phyloP scores from a whole-genome alignment of 1,140 invertebrate genomes.

The Meteorus sp. region DNA sequence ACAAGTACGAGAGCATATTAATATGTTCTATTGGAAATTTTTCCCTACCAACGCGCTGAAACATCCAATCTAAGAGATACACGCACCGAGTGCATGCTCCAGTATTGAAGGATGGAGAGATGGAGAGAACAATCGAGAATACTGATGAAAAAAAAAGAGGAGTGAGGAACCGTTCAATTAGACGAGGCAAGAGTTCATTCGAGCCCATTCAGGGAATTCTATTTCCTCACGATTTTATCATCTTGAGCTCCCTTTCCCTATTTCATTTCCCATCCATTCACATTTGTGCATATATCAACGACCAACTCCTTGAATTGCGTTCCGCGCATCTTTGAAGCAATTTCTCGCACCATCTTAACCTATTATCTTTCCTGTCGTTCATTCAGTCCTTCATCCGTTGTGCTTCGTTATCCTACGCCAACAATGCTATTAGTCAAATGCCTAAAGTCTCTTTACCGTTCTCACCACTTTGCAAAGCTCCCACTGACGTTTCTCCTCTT shows the following conservation, averaged over 20 bases:
- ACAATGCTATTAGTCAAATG: slow-evolving; percentile 26
- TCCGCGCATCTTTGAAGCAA: slow-evolving; percentile 1
- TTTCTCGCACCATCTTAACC: not conserved
- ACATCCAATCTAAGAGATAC: too few species aligned
- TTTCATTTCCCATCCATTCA: slow-evolving; percentile 6
- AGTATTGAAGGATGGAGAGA: not conserved
- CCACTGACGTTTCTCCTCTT: too few species aligned
- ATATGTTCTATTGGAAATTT: too few species aligned
- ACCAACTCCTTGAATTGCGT: too few species aligned
- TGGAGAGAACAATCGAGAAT: not conserved
- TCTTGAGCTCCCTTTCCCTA: slow-evolving; percentile 33
- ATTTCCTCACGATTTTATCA: slow-evolving; percentile 48
- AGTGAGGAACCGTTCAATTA: slow-evolving; percentile 45
- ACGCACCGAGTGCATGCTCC: too few species aligned
- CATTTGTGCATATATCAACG: too few species aligned
- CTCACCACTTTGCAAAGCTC: not conserved
- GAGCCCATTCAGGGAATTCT: slow-evolving; percentile 43
- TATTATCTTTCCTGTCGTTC: slow-evolving; percentile 21
- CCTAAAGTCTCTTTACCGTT: slow-evolving; percentile 21
- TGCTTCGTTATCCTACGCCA: slow-evolving; percentile 34
- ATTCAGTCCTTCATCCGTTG: not conserved
- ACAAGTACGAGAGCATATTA: too few species aligned
- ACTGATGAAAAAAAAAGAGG: slow-evolving; percentile 18
- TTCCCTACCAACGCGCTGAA: too few species aligned
- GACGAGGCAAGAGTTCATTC: slow-evolving; percentile 38